These are phyloP conservation scores for Palaemon carinicauda DNA, from an alignment of 1,140 invertebrate genomes.

Conservation along the genomic window DNA sequence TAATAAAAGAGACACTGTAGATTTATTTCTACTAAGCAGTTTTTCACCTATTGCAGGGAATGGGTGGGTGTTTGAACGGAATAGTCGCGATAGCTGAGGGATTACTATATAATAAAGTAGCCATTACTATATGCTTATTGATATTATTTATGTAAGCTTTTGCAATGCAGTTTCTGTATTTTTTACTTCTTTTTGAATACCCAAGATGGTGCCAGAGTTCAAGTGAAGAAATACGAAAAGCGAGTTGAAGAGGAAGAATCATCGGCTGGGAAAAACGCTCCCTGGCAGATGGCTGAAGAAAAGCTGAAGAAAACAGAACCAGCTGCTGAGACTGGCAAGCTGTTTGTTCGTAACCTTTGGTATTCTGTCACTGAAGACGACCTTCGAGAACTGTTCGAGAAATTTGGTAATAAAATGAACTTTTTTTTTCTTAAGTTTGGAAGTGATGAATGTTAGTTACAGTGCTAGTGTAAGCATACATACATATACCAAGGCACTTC, in stretches of 20 bases:
- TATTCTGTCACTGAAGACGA: conserved; percentile 91
- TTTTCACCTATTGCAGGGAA: too few species aligned
- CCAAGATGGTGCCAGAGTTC: conserved; percentile 64
- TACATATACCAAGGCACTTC: too few species aligned
- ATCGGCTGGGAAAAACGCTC: conserved; percentile 65
- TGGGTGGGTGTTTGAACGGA: too few species aligned
- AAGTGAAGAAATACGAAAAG: conserved; percentile 63
- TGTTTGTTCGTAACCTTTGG: conserved; percentile 93
- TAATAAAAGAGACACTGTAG: too few species aligned
- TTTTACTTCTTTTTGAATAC: neutral
- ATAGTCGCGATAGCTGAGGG: too few species aligned
- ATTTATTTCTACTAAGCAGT: too few species aligned
- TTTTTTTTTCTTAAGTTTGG: too few species aligned
- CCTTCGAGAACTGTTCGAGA: conserved; percentile 82
- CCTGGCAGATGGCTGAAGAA: conserved; percentile 78
- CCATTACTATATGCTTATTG: neutral
- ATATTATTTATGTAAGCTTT: neutral
- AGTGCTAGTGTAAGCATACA: too few species aligned
- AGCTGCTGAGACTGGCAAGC: conserved; percentile 88
- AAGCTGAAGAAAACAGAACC: conserved; percentile 75
- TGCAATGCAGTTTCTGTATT: neutral
- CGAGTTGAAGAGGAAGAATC: conserved; percentile 58
- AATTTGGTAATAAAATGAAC: conserved; percentile 75
- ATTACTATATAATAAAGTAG: too few species aligned
- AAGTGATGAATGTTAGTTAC: too few species aligned